Evolutionary conservation across 2,113 vertebrate species (phyloP), one percentile per base, ranked within the genome.

Genomic region (Pheucticus melanocephalus): DNA sequence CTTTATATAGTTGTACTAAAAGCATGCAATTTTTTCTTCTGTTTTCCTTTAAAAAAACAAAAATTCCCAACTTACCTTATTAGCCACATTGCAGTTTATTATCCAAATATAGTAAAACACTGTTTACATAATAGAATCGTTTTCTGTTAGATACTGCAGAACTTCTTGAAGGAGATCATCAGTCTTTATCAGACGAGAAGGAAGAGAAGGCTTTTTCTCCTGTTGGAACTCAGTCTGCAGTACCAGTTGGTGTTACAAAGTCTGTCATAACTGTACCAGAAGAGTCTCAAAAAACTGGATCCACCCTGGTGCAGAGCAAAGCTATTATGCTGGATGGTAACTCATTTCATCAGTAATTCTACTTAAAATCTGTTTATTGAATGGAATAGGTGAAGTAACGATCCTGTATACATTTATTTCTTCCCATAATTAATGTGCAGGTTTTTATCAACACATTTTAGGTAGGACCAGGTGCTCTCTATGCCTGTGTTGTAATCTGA

Each of bases 101-200:
- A 53, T 37, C 53, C 40, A 86, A 22, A 8, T 50, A 27, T 88
- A 23, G 44, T 31, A 37, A 94, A 93, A 51, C 10, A 83, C 37
- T 88, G 64, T 80, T 84, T 35, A 92, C 54, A 77, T 73, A 28
- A 24, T 39, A 86, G 12, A 70, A 56, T 81, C 8, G 50, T 54
- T 83, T 86, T 82, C 50, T 90, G 3, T 69, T 91, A 93, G 77
- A 83, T 95, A 85, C 91, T 86, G 78, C 85, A 97, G 97, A 96
- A 50, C 60, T 93, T 94, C 53, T 66, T 87, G 93, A 96, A 92
- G 90, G 17, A 45, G 90, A 80, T 21, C 28, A 16, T 47, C 96
- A 90, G 63, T 68, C 83, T 6, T 83, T 57, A 30, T 71, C 16
- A 80, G 95, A 97, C 56, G 96, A 94, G 63, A 90, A 81, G 48